Conservation (phyloP, 2,113 vertebrate genomes). For the Illadopsis cleaveri region DNA sequence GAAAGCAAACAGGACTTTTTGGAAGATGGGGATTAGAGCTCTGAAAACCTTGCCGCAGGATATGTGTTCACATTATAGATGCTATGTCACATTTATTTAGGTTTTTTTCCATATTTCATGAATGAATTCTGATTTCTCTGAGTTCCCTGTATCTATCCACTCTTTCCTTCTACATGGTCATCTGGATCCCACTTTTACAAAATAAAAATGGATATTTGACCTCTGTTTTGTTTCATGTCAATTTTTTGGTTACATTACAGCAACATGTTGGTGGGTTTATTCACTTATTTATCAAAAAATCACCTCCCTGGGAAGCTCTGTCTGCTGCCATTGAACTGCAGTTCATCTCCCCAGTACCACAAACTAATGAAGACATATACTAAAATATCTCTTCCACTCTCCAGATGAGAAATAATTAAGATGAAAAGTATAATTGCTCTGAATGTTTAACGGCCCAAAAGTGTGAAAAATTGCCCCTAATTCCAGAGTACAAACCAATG, state of each 20-base stretch:
- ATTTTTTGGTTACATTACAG: neutral
- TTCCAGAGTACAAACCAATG: neutral
- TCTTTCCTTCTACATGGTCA: neutral
- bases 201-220: neutral
- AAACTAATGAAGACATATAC: neutral
- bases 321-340: neutral
- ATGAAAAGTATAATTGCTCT: neutral
- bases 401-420: neutral
- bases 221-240: neutral
- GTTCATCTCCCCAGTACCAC: neutral
- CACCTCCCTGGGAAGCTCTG: neutral
- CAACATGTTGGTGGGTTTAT: fast-evolving
- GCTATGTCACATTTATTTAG: neutral
- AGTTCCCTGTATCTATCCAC: neutral
- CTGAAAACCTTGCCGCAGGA: neutral
- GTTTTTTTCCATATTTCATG: neutral
- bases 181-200: neutral
- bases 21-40: neutral
- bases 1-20: neutral
- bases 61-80: no score
- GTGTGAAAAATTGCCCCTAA: neutral
- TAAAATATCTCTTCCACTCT: neutral
- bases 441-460: neutral
- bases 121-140: neutral
- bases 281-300: neutral